Conservation (phyloP, 2,888 invertebrate species). For the Tipula vernalis region DNA sequence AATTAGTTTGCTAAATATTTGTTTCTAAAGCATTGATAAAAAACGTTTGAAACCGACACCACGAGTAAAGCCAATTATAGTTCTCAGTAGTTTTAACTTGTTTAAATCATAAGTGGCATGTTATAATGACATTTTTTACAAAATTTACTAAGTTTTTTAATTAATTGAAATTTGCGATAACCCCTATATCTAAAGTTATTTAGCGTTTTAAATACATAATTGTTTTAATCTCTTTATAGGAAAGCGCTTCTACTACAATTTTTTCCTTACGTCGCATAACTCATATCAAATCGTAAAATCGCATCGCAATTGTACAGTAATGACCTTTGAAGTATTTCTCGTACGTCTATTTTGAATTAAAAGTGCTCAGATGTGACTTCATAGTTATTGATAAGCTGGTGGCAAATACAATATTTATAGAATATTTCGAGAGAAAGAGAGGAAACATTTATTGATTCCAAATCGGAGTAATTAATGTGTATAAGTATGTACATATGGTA, state of each 20-base stretch:
- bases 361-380: neutral
- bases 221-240: neutral
- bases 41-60: too few relatives aligned
- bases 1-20: too few relatives aligned
- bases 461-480: neutral
- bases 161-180: too few relatives aligned
- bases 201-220: too few relatives aligned
- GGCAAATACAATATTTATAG: neutral
- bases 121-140: too few relatives aligned
- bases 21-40: too few relatives aligned
- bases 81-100: too few relatives aligned
- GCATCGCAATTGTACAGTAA: neutral
- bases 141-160: too few relatives aligned
- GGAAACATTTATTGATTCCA: neutral
- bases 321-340: neutral
- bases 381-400: neutral
- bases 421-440: neutral
- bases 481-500: too few relatives aligned
- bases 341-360: neutral
- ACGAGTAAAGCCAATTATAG: too few relatives aligned
- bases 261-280: neutral
- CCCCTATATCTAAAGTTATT: too few relatives aligned
- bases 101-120: too few relatives aligned
- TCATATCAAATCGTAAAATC: neutral
- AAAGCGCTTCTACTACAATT: neutral